Evolutionary conservation across 2,888 invertebrate species (phyloP).

Genomic region (Agriopis marginaria): DNA sequence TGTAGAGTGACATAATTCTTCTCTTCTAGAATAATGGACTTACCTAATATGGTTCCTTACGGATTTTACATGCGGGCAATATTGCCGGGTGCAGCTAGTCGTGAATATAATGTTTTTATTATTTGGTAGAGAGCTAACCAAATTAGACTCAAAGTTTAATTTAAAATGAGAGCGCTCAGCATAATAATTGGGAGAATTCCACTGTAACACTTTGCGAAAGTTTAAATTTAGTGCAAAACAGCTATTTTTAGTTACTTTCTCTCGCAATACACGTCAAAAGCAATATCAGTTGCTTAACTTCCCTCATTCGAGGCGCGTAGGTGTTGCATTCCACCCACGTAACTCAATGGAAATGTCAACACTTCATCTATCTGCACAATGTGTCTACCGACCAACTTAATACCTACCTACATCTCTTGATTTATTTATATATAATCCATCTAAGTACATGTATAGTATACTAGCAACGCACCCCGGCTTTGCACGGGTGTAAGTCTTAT

Average conservation of each 20-base stretch:
- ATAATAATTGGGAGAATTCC: background rate
- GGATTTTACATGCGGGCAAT: no score
- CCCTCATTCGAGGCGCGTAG: conserved; percentile 13
- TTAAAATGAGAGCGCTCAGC: background rate
- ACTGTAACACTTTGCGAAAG: conserved; percentile 2
- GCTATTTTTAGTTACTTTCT: background rate
- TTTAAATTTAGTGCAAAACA: conserved; percentile 5
- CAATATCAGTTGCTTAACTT: background rate
- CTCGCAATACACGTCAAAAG: background rate
- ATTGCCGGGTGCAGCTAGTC: no score
- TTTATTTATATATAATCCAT: background rate
- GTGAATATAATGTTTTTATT: background rate
- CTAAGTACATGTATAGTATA: no score
- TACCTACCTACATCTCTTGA: background rate
- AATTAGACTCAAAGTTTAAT: background rate
- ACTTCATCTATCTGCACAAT: conserved; percentile 21
- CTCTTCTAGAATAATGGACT: no score
- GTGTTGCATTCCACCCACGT: conserved; percentile 35
- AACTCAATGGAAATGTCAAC: conserved; percentile 27
- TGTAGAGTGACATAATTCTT: no score
- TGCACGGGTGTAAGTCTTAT: no score
- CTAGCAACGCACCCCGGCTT: no score
- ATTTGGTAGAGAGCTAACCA: background rate
- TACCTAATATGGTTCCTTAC: no score
- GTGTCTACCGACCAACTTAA: background rate